Conservation (phyloP, 2,888 invertebrate species). For the Rhimphoctona megacephalus region DNA sequence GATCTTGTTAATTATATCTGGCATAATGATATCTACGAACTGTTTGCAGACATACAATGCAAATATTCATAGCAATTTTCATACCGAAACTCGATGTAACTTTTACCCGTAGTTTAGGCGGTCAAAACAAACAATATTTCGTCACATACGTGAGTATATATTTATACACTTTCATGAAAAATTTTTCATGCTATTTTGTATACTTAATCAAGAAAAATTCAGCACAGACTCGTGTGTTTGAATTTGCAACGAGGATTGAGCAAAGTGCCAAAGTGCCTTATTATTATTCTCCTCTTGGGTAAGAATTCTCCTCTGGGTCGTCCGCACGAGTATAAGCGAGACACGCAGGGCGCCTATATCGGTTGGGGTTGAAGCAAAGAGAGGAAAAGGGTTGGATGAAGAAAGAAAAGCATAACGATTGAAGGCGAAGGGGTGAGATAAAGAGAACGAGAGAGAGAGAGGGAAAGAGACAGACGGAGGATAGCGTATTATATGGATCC, state of each 20-base stretch:
- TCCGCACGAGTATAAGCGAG: constrained; percentile 22
- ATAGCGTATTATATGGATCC: background rate
- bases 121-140: background rate
- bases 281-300: constrained; percentile 65
- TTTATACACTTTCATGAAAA: constrained; percentile 9
- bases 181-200: constrained; percentile 32
- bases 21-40: background rate
- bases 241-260: constrained; percentile 64
- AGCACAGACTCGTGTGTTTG: constrained; percentile 58
- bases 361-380: constrained; percentile 9
- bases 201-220: constrained; percentile 51
- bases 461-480: background rate
- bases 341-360: constrained; percentile 39
- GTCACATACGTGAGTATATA: background rate
- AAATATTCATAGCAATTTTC: background rate
- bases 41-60: background rate
- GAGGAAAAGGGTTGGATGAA: constrained; percentile 18
- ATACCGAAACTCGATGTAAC: background rate
- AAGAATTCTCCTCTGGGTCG: constrained; percentile 28
- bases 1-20: background rate
- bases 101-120: background rate
- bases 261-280: constrained; percentile 59
- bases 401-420: constrained; percentile 1
- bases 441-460: background rate
- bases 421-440: constrained; percentile 5